These are phyloP conservation scores for Nannobrachium achirus DNA, from an alignment of 2,113 vertebrate genomes.

Conservation along the genomic window DNA sequence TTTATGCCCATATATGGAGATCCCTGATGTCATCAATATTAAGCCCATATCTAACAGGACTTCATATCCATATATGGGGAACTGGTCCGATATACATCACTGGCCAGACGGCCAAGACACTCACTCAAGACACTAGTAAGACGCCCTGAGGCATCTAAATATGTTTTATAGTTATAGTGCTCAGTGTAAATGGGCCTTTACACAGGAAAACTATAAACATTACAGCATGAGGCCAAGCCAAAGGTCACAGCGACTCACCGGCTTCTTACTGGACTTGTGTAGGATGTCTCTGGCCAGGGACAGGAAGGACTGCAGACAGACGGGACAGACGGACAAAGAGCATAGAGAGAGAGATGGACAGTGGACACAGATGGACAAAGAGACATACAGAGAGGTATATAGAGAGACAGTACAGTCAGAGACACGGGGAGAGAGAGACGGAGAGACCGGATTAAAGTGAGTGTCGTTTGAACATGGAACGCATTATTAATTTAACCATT, in stretches of 20 bases:
- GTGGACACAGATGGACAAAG: neutral
- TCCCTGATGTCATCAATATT: too few species aligned
- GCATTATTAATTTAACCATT: too few species aligned
- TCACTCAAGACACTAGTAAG: too few species aligned
- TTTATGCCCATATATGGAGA: too few species aligned
- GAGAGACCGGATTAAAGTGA: neutral
- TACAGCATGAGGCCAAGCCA: neutral
- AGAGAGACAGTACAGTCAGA: neutral
- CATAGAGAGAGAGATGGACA: constrained; percentile 8
- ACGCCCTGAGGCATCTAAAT: too few species aligned
- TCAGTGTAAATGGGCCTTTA: too few species aligned
- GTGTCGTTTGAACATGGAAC: neutral
- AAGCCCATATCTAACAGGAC: too few species aligned
- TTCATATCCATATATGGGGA: too few species aligned
- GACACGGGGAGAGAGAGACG: neutral
- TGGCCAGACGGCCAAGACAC: too few species aligned
- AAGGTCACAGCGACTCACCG: constrained; percentile 70
- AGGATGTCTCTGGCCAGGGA: constrained; percentile 89
- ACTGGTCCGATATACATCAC: too few species aligned
- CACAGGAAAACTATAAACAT: neutral
- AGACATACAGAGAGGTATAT: neutral
- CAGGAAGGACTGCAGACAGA: constrained; percentile 81
- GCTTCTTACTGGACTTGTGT: constrained; percentile 84
- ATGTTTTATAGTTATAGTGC: too few species aligned
- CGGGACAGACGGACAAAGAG: neutral